Base-by-base conservation (phyloP, 1,140 invertebrate species). In the Apis laboriosa region DNA sequence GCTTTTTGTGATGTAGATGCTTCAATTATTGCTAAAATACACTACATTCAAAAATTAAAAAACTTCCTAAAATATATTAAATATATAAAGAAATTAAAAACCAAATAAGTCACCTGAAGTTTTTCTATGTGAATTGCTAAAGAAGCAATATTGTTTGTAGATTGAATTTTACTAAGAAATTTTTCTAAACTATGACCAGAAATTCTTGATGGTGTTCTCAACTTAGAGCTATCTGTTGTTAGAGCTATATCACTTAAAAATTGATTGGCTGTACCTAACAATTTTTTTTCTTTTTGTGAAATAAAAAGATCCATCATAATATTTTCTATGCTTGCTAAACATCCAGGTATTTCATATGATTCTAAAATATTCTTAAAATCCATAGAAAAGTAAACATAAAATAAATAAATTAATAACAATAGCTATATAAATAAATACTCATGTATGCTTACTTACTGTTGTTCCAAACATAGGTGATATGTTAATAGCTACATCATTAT, bases 401-500 rank as follows among this genome's bases (percentile, higher is more conserved):
- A 55, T 49, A 43, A 9, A 70, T 19, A 8, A 71, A 71, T 76
- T 75, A 60, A 63, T 78, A 9, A 49, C 24, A 21, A 43, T n/a
- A 49, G 19, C 53, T 74, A 7, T 28, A 70, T n/a, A 61, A 63
- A 24, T 15, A 73, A 64, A 64, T 60, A 9, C 11, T 24, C 56
- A 8, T 17, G 0, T 4, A 13, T 17, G 7, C 55, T 61, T 58
- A n/a, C 61, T 76, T 95, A 95, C 94, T 90, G 95, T 94, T 86
- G 95, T 91, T 19, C 80, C 83, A 90, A 96, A 96, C 1, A 97
- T 84, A 11, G 94, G 91, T 61, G 95, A 94, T 96, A 97, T 96
- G 85, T 96, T 94, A 9, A 97, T 94, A 21, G 95, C 95, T 28
- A 96, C 94, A 84, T 97, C 96, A 90, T 95, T 96, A 71, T 93